Conservation (phyloP, 1,140 invertebrate genomes). For the Acromyrmex charruanus region DNA sequence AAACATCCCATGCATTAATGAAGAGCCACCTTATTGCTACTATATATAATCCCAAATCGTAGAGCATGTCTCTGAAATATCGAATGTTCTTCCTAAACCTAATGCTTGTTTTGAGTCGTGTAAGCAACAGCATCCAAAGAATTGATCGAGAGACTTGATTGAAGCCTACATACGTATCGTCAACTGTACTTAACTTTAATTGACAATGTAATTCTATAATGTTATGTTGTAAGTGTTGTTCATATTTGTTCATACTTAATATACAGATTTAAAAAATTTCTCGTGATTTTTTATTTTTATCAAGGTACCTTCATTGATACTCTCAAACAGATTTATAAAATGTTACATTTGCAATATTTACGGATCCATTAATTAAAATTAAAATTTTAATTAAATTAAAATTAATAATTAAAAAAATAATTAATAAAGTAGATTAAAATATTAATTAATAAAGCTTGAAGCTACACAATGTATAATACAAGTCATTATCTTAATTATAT, state of each 20-base stretch:
- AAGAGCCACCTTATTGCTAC: conserved; percentile 20
- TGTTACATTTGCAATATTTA: background rate
- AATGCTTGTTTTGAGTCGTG: conserved; percentile 27
- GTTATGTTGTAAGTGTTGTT: conserved; percentile 82
- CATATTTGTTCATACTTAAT: conserved; percentile 80
- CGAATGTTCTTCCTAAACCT: conserved; percentile 4
- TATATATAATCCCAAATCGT: conserved; percentile 49
- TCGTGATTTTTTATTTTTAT: conserved; percentile 10
- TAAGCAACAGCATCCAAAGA: conserved; percentile 58
- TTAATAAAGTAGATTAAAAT: too few relatives aligned
- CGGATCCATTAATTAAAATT: background rate
- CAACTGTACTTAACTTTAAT: conserved; percentile 79
- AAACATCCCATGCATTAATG: conserved; percentile 14
- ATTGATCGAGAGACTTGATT: conserved; percentile 47
- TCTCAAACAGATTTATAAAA: background rate
- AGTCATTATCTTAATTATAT: too few relatives aligned
- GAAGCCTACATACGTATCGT: conserved; percentile 20
- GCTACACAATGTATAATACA: too few relatives aligned
- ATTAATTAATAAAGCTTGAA: too few relatives aligned
- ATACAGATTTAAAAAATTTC: conserved; percentile 65
- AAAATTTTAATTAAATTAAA: background rate
- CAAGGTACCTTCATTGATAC: background rate
- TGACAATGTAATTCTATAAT: conserved; percentile 77
- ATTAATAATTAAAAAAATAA: background rate
- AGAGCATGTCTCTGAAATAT: conserved; percentile 29